Evolutionary conservation across 2,113 vertebrate species (phyloP), one percentile per base, ranked within the genome.

Genomic region (Bos javanicus): DNA sequence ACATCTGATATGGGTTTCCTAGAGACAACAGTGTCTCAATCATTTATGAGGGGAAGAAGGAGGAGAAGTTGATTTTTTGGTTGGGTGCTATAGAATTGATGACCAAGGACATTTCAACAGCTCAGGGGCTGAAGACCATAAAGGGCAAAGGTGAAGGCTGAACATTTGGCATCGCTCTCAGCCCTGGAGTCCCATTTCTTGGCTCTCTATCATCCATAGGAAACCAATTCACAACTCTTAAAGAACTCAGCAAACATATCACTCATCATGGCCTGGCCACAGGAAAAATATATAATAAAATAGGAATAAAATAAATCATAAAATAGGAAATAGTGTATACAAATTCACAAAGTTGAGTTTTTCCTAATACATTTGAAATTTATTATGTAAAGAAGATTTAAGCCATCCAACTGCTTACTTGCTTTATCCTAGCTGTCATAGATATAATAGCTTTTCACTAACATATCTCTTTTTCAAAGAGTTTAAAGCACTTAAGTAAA

Each of bases 101-200:
- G 97, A 94, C 97, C 91, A 92, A 98, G 97, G 96, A 43, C 96
- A 90, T 98, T 98, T 98, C 97, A 98, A 90, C 98, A 97, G 97
- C 95, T 95, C 95, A 89, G 95, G 82, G 98, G 90, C 98, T 98
- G 95, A 93, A 97, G 95, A 85, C 67, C 33, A 4, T 16, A 13
- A 60, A 52, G 8, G 76, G 19, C 98, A 82, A 84, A 91, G 97
- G 95, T 97, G 52, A 87, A 97, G 95, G 95, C 82, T 98, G 86
- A 98, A 95, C 96, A 78, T 83, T 97, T 98, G 98, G 97, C 98
- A 94, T 91, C 50, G n/a, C 50, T 98, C 98, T 98, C 98, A 92
- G 97, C 0, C 76, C 82, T 59, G 50, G 57, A 94, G 97, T 95
- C 78, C 92, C 78, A 19, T 97, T 98, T 96, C 87, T 96, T 98